phyloP scores from a whole-genome alignment of 2,113 vertebrate genomes.

The Cebus imitator region DNA sequence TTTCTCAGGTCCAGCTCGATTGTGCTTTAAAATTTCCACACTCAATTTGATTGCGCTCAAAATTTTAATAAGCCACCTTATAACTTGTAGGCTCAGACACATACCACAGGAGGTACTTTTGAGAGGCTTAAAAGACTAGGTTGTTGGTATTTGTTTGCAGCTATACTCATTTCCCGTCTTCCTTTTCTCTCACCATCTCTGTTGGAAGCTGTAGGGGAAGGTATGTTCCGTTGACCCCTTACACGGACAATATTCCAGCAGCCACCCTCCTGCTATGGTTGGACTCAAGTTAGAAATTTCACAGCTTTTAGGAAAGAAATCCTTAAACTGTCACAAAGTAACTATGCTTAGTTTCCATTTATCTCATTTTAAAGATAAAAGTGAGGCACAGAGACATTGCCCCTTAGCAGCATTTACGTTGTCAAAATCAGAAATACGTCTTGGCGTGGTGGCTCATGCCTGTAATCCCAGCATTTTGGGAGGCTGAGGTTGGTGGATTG shows the following conservation, averaged over 20 bases:
- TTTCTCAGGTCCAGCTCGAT: conserved; percentile 63
- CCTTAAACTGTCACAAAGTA: background rate
- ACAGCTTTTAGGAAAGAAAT: background rate
- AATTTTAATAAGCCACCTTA: conserved; percentile 48
- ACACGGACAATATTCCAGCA: background rate
- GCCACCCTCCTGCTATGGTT: background rate
- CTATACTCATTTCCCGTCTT: background rate
- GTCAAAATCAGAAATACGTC: background rate
- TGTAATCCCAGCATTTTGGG: too few species aligned
- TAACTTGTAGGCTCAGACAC: conserved; percentile 47
- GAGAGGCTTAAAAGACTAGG: background rate
- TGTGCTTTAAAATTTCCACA: conserved; percentile 68
- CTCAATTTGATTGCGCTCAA: conserved; percentile 68
- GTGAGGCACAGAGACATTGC: background rate
- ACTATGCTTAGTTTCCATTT: background rate
- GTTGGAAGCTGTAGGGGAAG: background rate
- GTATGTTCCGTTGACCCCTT: fast-evolving
- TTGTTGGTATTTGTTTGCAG: background rate
- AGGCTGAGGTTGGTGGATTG: too few species aligned
- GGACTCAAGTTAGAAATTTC: background rate
- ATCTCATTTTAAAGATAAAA: background rate
- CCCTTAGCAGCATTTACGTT: background rate
- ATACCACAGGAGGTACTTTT: background rate
- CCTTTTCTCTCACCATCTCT: background rate
- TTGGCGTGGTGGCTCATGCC: too few species aligned